phyloP scores from a whole-genome alignment of 2,113 vertebrate species.

The Canis aureus region DNA sequence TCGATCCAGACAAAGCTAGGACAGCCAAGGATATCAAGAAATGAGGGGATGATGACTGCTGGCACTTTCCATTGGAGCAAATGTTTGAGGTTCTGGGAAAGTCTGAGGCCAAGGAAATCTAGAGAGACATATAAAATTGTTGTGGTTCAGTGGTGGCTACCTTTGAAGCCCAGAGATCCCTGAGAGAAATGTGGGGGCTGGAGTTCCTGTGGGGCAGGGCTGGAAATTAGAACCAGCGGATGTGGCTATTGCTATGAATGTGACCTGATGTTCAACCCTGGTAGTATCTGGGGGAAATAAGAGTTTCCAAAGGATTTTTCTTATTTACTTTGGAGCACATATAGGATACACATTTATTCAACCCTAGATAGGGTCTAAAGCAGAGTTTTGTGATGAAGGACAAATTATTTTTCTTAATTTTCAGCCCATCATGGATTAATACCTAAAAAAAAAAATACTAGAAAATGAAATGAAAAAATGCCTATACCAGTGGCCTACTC shows the following conservation, averaged over 20 bases:
- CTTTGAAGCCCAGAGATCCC: background rate
- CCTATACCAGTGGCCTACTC: background rate
- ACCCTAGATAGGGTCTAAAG: background rate
- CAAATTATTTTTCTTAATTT: conserved; percentile 43
- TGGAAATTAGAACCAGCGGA: background rate
- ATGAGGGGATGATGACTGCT: background rate
- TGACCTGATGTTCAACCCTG: background rate
- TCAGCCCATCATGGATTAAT: background rate
- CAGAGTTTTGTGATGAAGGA: background rate
- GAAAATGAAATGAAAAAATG: background rate
- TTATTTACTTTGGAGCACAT: background rate
- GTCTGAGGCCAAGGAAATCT: background rate
- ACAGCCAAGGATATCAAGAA: background rate
- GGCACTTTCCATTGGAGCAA: background rate
- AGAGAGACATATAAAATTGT: background rate
- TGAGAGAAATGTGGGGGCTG: background rate
- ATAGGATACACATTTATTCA: background rate
- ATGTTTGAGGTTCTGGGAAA: background rate
- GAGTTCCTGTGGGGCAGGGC: background rate
- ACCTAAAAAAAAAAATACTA: conserved; percentile 1
- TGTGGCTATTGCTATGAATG: background rate
- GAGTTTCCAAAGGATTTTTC: background rate
- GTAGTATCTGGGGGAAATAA: background rate
- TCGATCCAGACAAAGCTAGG: background rate
- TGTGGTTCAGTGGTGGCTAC: background rate